Evolutionary conservation across 2,113 vertebrate species (phyloP), one percentile per base, ranked within the genome.

Genomic region (Leptocoma aspasia): DNA sequence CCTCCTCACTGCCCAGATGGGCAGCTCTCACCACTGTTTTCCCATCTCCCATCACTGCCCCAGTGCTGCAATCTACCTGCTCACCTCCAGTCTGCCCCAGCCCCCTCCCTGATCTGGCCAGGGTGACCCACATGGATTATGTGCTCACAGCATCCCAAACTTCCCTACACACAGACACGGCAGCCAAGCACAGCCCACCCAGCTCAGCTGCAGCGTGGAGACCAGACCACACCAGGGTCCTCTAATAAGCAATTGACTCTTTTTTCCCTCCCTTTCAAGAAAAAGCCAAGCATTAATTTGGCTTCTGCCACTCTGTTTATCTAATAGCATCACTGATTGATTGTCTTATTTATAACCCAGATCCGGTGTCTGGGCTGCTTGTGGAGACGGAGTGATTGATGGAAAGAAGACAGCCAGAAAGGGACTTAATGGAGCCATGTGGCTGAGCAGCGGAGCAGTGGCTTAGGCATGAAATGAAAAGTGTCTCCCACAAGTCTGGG

Each of bases 241-340:
- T 83, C 64, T 96, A 97, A 97, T 95, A 94, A 94, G 94, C 92
- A 95, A 95, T 88, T 96, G 91, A 94, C 94, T 94, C 86, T 69
- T 84, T 86, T 97, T 89, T 91, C 10, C 87, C 68, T 94, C 81
- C 69, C 86, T 95, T 96, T 97, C 89, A 96, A 95, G 95, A 95
- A 96, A 96, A 95, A 96, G 69, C 86, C 86, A 82, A 95, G 92
- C 95, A 96, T 96, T 96, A 96, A 96, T 96, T 96, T 94, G 86
- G 94, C 94, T 97, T 96, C 94, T 96, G 91, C 83, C 78, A 91
- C 93, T 94, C 87, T 97, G 97, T 96, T 97, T 97, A 97, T 96
- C 96, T 95, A 92, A 96, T 97, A 95, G 92, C 83, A 93, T 86
- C 12, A 0, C 69, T 96, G 96, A 97, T 95, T 95, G 97, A 97